phyloP scores from a whole-genome alignment of 2,113 vertebrate species.

The Acanthochromis polyacanthus region DNA sequence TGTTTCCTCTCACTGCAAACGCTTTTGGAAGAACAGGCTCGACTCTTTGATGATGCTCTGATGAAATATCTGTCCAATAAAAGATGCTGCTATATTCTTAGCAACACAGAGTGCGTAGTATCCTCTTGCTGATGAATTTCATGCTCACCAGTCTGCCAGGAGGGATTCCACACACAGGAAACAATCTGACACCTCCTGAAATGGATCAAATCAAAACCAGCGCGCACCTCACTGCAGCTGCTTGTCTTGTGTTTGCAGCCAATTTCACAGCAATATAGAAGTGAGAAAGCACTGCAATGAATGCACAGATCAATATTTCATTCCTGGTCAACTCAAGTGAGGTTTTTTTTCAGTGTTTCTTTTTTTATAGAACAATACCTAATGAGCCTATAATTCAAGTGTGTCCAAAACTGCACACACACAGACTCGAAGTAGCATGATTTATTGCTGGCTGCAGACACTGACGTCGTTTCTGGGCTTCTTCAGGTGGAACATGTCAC shows the following conservation, averaged over 20 bases:
- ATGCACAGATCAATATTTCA: conserved; percentile 33
- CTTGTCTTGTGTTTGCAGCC: conserved; percentile 43
- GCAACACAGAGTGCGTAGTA: conserved; percentile 13
- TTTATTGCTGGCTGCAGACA: conserved; percentile 58
- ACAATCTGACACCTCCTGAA: conserved; percentile 46
- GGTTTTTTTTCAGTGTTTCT: conserved; percentile 37
- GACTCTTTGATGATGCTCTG: neutral
- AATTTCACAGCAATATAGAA: conserved; percentile 51
- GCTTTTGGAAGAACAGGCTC: neutral
- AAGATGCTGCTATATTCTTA: conserved; percentile 19
- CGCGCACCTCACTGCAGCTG: conserved; percentile 30
- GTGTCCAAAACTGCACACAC: conserved; percentile 26
- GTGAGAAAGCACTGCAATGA: conserved; percentile 44
- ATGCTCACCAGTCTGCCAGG: neutral
- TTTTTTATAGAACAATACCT: conserved; percentile 15
- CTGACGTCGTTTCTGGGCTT: conserved; percentile 57
- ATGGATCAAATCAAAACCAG: conserved; percentile 47
- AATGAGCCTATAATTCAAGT: conserved; percentile 61
- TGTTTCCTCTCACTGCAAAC: neutral
- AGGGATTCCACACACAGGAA: conserved; percentile 16
- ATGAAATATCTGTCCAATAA: conserved; percentile 35
- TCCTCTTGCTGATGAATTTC: conserved; percentile 18
- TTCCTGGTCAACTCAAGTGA: neutral
- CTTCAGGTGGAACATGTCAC: conserved; percentile 80
- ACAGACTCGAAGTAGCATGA: conserved; percentile 37